These are phyloP conservation scores for Arctocebus calabarensis DNA, from an alignment of 2,797 vertebrate species.

Conservation along the genomic window DNA sequence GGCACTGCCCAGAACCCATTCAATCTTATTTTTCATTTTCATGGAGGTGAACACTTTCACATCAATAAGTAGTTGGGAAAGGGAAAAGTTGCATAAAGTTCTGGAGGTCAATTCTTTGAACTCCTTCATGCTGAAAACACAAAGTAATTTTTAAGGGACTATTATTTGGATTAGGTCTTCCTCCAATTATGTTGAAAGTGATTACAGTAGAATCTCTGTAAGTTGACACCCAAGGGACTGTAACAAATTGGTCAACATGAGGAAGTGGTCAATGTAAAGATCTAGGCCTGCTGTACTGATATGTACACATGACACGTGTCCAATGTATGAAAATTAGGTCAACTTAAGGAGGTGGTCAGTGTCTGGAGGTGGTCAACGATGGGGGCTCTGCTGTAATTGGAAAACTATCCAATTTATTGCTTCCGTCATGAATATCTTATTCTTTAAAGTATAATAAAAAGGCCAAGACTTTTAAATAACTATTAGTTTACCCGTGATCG, in stretches of 20 bases:
- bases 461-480: background rate
- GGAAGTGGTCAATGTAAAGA: no score
- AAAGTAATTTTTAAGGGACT: background rate
- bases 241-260: no score
- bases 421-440: background rate
- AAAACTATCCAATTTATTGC: constrained; percentile 16
- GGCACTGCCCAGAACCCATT: no score
- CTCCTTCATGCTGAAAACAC: background rate
- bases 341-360: no score
- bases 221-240: no score
- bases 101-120: background rate
- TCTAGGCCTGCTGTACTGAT: no score
- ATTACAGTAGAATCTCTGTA: background rate
- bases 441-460: background rate
- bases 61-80: background rate
- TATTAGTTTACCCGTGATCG: background rate
- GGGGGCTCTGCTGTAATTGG: background rate
- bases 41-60: background rate
- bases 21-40: background rate
- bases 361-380: no score
- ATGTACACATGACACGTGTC: no score
- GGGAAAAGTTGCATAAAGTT: background rate
- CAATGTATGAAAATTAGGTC: no score
- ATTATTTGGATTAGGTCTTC: background rate
- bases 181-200: constrained; percentile 47